These are phyloP conservation scores for Pollimyrus isidori DNA, from an alignment of 2,113 vertebrate genomes.

Conservation along the genomic window DNA sequence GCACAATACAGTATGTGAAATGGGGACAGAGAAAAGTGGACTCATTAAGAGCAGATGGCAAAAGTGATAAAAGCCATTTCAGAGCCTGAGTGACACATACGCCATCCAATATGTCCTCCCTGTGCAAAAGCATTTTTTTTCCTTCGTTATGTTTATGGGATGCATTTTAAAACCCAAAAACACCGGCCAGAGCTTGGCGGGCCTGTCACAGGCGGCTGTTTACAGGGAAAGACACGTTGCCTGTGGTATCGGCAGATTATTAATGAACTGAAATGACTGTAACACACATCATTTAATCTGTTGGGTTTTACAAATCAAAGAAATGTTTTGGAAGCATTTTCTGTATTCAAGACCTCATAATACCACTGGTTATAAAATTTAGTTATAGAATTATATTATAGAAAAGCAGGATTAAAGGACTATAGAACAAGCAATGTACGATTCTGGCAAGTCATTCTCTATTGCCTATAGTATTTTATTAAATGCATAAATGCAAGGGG, in stretches of 20 bases:
- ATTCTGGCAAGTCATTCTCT: not conserved
- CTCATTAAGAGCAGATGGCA: conserved; percentile 95
- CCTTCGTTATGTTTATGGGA: not conserved
- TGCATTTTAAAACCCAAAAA: not conserved
- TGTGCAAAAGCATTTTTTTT: conserved; percentile 47
- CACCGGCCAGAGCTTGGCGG: not conserved
- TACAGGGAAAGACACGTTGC: not conserved
- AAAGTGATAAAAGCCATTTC: conserved; percentile 64
- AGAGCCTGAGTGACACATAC: conserved; percentile 55
- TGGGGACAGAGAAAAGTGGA: conserved; percentile 76
- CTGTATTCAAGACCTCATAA: not conserved
- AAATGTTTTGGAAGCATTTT: not conserved
- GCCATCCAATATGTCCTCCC: conserved; percentile 53
- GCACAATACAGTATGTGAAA: conserved; percentile 87
- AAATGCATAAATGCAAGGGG: not conserved
- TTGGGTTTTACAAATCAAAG: not conserved
- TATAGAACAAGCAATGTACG: not conserved
- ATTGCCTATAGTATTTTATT: not conserved
- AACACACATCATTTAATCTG: not conserved
- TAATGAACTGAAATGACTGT: not conserved
- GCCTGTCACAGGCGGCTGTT: not conserved
- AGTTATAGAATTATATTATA: not conserved
- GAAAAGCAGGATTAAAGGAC: not conserved
- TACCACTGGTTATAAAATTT: not conserved
- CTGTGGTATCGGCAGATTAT: not conserved